Evolutionary conservation across 2,113 vertebrate species (phyloP).

Genomic region (Brachypteracias leptosomus): DNA sequence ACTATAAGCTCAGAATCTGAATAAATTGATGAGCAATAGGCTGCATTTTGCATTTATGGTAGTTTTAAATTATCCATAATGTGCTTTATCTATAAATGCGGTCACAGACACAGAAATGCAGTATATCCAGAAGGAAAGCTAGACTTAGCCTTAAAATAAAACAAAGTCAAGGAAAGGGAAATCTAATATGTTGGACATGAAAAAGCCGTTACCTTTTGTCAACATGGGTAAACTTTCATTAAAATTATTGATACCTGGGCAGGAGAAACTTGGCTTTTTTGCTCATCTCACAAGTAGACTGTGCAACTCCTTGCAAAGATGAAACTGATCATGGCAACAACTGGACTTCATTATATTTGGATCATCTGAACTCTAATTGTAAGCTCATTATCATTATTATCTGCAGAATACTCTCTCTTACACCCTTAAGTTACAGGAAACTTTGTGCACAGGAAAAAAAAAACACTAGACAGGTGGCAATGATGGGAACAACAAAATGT

Average conservation of each 20-base stretch:
- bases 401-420: neutral
- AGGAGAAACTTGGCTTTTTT: neutral
- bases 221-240: neutral
- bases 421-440: neutral
- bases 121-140: neutral
- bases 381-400: neutral
- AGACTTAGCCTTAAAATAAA: neutral
- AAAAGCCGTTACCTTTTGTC: neutral
- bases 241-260: neutral
- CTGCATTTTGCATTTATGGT: neutral
- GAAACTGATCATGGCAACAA: neutral
- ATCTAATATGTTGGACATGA: neutral
- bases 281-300: neutral
- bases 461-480: neutral
- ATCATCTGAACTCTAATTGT: neutral
- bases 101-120: neutral
- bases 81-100: neutral
- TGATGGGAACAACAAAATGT: neutral
- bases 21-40: neutral
- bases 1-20: neutral
- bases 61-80: neutral
- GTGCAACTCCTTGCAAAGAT: neutral
- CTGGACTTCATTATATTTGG: neutral
- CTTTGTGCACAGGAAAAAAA: neutral
- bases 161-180: neutral